Base-by-base conservation (phyloP, 2,113 vertebrate species). In the Strix aluco region DNA sequence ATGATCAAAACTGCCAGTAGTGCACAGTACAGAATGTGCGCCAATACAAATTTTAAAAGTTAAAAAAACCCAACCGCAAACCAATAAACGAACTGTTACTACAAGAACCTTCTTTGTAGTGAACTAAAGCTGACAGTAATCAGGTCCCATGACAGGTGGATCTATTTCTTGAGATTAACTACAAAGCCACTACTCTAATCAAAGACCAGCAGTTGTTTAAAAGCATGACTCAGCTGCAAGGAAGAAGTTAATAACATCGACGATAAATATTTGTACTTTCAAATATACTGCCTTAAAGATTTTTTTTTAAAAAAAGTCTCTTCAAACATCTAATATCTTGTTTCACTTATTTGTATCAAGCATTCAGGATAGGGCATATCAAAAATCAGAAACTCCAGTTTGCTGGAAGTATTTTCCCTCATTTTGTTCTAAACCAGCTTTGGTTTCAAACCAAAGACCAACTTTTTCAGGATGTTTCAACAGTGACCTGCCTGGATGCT, bases 181-280 rank as follows among this genome's bases (percentile, higher is more conserved):
- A 46, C 72, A 86, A 97, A 94, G 49, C 58, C 86, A 80, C 51
- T 75, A 90, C 34, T 58, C 81, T 70, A 87, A 93, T 82, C 71
- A 77, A 88, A 74, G 32, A 36, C 7, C 27, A 66, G 42, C 11
- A 7, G 19, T 70, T 77, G 87, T 61, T 84, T 78, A 80, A 63
- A 86, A 72, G 47, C 34, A 34, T 0, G 3, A 86, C 8, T 65
- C 66, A 52, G 27, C 29, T 78, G 42, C 27, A 88, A 82, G 59
- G 40, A 87, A 82, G 11, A 40, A 75, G 42, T 26, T 91, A 67
- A 1, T 13, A 67, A 18, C 17, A 20, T 0, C 13, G 9, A 18
- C 5, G 23, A 40, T 10, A 93, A 93, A 42, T 51, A 84, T 21
- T 23, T 27, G 13, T 70, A 44, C 5, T 80, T 77, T 65, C 14